Evolutionary conservation across 2,113 vertebrate genomes (phyloP).

Genomic region (Zootoca vivipara): DNA sequence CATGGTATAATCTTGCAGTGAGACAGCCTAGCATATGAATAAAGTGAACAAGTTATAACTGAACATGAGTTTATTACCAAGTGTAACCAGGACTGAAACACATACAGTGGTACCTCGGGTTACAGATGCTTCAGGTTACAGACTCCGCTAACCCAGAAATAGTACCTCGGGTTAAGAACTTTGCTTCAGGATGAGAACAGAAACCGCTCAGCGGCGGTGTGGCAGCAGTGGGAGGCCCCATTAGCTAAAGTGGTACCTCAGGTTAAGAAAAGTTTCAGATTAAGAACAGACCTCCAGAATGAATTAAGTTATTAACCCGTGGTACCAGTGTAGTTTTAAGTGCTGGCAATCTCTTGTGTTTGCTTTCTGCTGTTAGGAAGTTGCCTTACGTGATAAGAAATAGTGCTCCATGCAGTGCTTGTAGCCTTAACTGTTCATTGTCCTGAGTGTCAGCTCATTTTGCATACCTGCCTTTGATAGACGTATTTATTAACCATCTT

Average conservation of each 20-base stretch:
- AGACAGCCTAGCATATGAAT: neutral
- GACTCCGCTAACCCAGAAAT: no score
- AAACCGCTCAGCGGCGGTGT: no score
- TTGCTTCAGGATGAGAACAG: no score
- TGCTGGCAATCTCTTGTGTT: fast-evolving
- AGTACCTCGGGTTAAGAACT: no score
- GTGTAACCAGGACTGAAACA: neutral
- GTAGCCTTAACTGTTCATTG: conserved; percentile 39
- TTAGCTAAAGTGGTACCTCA: no score
- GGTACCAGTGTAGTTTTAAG: no score
- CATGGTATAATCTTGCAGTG: neutral
- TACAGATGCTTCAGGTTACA: no score
- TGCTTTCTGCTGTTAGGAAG: conserved; percentile 15
- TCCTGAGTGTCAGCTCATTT: conserved; percentile 34
- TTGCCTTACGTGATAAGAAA: neutral
- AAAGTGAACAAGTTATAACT: neutral
- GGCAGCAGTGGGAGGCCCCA: no score
- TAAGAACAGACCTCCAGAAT: no score
- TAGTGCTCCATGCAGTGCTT: neutral
- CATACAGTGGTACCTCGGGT: no score
- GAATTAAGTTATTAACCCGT: no score
- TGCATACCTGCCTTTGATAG: conserved; percentile 28
- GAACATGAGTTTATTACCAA: neutral
- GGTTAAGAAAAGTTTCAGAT: no score
- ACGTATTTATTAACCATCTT: conserved; percentile 39